Evolutionary conservation across 2,888 invertebrate species (phyloP).

Genomic region (Drosophila ezoana): DNA sequence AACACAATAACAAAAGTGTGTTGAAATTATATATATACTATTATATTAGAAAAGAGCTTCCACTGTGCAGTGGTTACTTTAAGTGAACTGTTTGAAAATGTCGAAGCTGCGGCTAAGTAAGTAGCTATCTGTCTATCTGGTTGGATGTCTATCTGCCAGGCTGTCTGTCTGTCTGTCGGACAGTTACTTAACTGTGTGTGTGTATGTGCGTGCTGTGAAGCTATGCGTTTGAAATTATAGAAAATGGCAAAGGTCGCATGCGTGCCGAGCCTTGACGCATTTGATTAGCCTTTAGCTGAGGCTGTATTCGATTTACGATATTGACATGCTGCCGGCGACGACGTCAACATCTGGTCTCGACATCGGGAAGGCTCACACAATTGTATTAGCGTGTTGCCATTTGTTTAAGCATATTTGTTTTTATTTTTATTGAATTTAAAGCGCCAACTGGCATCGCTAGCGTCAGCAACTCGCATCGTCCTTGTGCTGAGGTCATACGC

Average conservation of each 20-base stretch:
- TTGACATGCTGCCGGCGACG: constrained; percentile 15
- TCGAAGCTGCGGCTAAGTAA: constrained; percentile 10
- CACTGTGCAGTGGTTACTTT: constrained; percentile 19
- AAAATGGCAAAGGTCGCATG: constrained; percentile 61
- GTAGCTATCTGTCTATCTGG: constrained; percentile 9
- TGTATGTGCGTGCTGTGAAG: constrained; percentile 1
- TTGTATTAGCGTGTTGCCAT: constrained; percentile 27
- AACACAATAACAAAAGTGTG: too few relatives aligned
- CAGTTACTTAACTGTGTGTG: constrained; percentile 8
- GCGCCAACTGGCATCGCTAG: constrained; percentile 4
- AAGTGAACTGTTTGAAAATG: constrained; percentile 12
- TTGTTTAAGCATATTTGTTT: constrained; percentile 40
- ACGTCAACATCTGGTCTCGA: constrained; percentile 1
- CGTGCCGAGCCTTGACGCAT: constrained; percentile 56
- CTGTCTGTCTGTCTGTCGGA: constrained; percentile 11
- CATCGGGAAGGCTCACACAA: not conserved
- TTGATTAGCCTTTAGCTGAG: constrained; percentile 52
- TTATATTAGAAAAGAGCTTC: too few relatives aligned
- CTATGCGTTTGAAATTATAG: constrained; percentile 40
- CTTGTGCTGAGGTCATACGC: constrained; percentile 52
- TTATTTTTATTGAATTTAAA: constrained; percentile 41
- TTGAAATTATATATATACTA: too few relatives aligned
- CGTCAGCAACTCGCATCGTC: constrained; percentile 9
- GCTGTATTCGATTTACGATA: constrained; percentile 40
- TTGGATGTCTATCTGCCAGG: constrained; percentile 3